Base-by-base conservation (phyloP, 2,888 invertebrate species). In the Liopterus haemorrhoidalis region DNA sequence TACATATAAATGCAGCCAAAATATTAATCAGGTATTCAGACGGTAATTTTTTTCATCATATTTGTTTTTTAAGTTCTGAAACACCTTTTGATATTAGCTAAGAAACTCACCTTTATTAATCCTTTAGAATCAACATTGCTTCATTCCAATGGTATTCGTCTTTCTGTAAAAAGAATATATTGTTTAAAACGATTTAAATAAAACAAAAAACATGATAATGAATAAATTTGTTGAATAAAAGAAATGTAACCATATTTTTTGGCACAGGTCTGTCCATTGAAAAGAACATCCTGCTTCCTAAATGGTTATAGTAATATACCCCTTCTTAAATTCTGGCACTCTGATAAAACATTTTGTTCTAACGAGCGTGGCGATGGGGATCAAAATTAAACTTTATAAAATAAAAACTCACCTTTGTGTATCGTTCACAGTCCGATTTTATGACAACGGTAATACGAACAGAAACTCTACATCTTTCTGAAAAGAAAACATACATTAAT, bases 1-100 rank as follows among this genome's bases (percentile, higher is more conserved):
- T n/a, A n/a, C n/a, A n/a, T n/a, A n/a, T n/a, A n/a, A 4, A 60
- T 58, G 54, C 51, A 54, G 24, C 45, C 59, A 44, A 56, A 58
- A 27, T n/a, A n/a, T n/a, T n/a, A n/a, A n/a, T n/a, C n/a, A n/a
- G n/a, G n/a, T 5, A 15, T 32, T 48, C 44, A 48, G 20, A 48
- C 48, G 48, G 48, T 48, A 48, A 48, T 38, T 15, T 31, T 38
- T 12, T 38, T 27, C 24, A 27, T 27, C 24, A 27, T 28, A 18
- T 35, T 16, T 35, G 6, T 18, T 5, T 35, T 16, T 9, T 5
- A 9, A 5, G 19, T 35, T 5, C n/a, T n/a, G n/a, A n/a, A n/a
- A n/a, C n/a, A n/a, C n/a, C 21, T n/a, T n/a, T n/a, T n/a, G n/a
- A n/a, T n/a, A n/a, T n/a, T n/a, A n/a, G n/a, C n/a, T n/a, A n/a